Evolutionary conservation across 2,113 vertebrate species (phyloP).

Genomic region (Machaerirhynchus nigripectus): DNA sequence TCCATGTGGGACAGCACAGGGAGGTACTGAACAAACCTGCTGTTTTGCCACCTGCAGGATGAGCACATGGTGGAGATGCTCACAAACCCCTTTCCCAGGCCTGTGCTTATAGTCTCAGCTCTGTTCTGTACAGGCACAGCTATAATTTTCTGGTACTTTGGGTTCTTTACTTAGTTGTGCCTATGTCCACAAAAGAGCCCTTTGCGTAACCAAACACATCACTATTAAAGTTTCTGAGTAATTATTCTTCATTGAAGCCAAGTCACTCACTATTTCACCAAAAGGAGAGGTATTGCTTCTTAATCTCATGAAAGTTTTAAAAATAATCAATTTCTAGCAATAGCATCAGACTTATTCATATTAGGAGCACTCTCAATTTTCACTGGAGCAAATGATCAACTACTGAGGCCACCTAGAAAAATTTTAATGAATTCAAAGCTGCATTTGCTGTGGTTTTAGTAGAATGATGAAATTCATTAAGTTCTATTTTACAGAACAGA

Average conservation of each 20-base stretch:
- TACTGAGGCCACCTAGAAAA: background rate
- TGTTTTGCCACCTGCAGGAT: background rate
- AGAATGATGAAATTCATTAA: background rate
- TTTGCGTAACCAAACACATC: background rate
- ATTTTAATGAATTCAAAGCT: background rate
- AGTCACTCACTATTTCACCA: background rate
- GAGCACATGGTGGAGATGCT: background rate
- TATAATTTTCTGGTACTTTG: background rate
- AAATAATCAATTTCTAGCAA: background rate
- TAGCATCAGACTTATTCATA: background rate
- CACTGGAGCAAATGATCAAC: background rate
- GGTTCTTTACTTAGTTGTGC: background rate
- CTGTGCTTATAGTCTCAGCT: background rate
- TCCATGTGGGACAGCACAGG: background rate
- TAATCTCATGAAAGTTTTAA: background rate
- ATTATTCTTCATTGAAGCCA: background rate
- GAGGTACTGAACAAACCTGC: fast-evolving
- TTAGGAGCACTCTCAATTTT: background rate
- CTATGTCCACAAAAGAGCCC: background rate
- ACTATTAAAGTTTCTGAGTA: background rate
- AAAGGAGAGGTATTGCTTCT: background rate
- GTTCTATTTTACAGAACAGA: background rate
- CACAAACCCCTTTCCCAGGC: background rate
- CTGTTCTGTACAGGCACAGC: background rate
- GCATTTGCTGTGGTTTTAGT: background rate